A percentile compares a stretch with the other conserved stretches of the same genome.
These are phyloP conservation scores for Blennius ocellaris DNA, from an alignment of 2,113 vertebrate species.

Conservation along the genomic window DNA sequence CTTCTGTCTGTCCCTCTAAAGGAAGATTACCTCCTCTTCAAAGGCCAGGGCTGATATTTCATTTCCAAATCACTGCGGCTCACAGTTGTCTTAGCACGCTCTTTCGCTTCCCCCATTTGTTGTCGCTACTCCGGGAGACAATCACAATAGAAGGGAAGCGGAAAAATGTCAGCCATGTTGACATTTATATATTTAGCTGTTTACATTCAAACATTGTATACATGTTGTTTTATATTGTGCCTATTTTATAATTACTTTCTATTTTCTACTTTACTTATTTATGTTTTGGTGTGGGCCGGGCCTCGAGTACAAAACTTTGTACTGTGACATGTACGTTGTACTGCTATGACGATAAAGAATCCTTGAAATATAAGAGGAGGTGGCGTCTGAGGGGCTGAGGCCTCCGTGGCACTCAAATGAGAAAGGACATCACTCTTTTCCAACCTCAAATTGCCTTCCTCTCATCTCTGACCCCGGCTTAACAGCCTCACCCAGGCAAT, in stretches of 20 bases:
- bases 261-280: too few relatives aligned
- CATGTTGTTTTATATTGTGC: too few relatives aligned
- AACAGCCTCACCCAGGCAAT: slow-evolving; percentile 73
- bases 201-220: too few relatives aligned
- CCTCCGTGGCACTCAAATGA: slow-evolving; percentile 78
- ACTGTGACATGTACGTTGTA: too few relatives aligned
- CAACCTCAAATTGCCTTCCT: slow-evolving; percentile 86
- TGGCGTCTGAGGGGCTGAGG: slow-evolving; percentile 63
- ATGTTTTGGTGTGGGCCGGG: too few relatives aligned
- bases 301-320: too few relatives aligned
- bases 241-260: too few relatives aligned
- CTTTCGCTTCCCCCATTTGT: neutral
- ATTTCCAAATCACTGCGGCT: slow-evolving; percentile 61
- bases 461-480: slow-evolving; percentile 83
- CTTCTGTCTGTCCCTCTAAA: slow-evolving; percentile 28
- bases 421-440: slow-evolving; percentile 85
- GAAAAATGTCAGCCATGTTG: slow-evolving; percentile 45
- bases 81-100: slow-evolving; percentile 22
- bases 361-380: slow-evolving; percentile 49
- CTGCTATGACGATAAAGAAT: too few relatives aligned
- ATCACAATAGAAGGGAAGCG: slow-evolving; percentile 31
- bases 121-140: slow-evolving; percentile 33
- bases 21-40: slow-evolving; percentile 55
- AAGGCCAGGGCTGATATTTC: slow-evolving; percentile 54
- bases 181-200: slow-evolving; percentile 23